These are phyloP conservation scores for Acrocera orbiculus DNA, from an alignment of 2,888 invertebrate species.

Conservation along the genomic window DNA sequence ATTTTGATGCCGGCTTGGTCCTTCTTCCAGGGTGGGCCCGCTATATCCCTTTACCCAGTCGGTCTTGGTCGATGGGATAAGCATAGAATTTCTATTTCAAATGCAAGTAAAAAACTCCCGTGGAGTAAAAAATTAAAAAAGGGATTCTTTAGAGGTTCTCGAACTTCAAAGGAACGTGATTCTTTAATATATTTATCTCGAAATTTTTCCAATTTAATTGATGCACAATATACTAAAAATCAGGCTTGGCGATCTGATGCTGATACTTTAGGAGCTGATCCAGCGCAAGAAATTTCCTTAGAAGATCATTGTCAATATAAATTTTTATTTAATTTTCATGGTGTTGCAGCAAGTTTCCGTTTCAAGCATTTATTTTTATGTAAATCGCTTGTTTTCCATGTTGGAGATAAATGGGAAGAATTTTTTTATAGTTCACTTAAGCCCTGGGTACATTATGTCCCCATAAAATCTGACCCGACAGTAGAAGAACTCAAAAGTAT, in stretches of 20 bases:
- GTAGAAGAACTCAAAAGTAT: conserved; percentile 52
- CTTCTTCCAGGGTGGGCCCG: conserved; percentile 97
- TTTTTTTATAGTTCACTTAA: conserved; percentile 82
- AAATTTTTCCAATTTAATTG: conserved; percentile 53
- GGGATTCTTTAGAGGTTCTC: conserved; percentile 84
- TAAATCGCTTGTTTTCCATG: conserved; percentile 82
- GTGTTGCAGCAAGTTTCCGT: conserved; percentile 95
- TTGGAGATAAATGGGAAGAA: conserved; percentile 85
- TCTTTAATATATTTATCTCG: conserved; percentile 67
- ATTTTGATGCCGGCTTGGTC: conserved; percentile 95
- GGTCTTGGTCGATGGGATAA: conserved; percentile 90
- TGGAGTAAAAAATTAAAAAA: conserved; percentile 59
- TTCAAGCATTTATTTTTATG: conserved; percentile 89
- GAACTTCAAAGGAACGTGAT: conserved; percentile 84
- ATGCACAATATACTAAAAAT: conserved; percentile 93
- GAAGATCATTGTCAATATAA: conserved; percentile 87
- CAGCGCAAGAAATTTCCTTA: conserved; percentile 72
- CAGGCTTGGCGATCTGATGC: conserved; percentile 95
- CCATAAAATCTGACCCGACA: conserved; percentile 50
- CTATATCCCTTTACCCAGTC: conserved; percentile 79
- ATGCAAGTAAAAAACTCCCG: conserved; percentile 42
- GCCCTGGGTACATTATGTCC: conserved; percentile 93
- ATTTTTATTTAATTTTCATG: conserved; percentile 89
- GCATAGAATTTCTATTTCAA: conserved; percentile 52
- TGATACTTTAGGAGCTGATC: conserved; percentile 71